Evolutionary conservation across 2,113 vertebrate species (phyloP).

Genomic region (Scortum barcoo): DNA sequence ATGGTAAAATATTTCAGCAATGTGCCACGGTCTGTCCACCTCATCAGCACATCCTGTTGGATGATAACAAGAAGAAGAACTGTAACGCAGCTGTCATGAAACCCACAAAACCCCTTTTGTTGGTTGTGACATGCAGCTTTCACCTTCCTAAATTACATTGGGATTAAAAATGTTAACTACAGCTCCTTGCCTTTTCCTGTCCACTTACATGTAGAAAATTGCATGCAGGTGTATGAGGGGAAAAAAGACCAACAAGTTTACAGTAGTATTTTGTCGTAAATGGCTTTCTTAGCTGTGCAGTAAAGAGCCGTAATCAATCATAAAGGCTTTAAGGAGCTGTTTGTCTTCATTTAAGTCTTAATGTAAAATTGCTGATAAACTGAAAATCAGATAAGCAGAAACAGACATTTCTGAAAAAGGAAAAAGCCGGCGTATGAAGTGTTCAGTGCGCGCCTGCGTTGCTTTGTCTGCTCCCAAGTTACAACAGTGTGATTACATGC

Average conservation of each 20-base stretch:
- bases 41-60: constrained; percentile 52
- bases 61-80: constrained; percentile 56
- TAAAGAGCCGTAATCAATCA: constrained; percentile 72
- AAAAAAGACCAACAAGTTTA: constrained; percentile 62
- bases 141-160: constrained; percentile 66
- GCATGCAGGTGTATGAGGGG: constrained; percentile 75
- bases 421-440: constrained; percentile 8
- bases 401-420: constrained; percentile 56
- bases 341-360: constrained; percentile 60
- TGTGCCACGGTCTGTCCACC: constrained; percentile 47
- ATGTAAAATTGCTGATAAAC: constrained; percentile 66
- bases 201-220: constrained; percentile 74
- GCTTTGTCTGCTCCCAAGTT: constrained; percentile 73
- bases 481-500: constrained; percentile 81
- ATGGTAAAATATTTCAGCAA: constrained; percentile 66
- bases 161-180: constrained; percentile 69
- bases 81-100: constrained; percentile 69
- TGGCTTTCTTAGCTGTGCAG: constrained; percentile 46
- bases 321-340: constrained; percentile 49
- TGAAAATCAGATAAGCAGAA: constrained; percentile 65
- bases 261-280: constrained; percentile 48
- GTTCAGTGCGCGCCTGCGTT: constrained; percentile 22
- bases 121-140: constrained; percentile 60
- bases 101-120: constrained; percentile 71
- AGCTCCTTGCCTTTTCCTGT: constrained; percentile 62